Base-by-base conservation (phyloP, 2,888 invertebrate species). In the Auanema sp. region DNA sequence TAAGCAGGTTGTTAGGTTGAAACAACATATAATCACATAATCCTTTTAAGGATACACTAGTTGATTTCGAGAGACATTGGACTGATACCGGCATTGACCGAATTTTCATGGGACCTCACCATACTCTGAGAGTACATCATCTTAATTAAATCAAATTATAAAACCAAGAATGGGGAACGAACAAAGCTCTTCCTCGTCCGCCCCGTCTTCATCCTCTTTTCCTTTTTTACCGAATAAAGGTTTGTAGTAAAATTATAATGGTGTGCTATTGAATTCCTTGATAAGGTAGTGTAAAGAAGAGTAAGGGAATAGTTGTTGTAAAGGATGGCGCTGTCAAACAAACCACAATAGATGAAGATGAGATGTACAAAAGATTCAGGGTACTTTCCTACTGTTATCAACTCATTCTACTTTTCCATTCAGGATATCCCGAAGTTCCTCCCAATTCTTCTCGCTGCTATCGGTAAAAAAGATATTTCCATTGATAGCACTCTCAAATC, bases 361-460 rank as follows among this genome's bases (percentile, higher is more conserved):
- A 69, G 25, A 65, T 70, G 24, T 74, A 69, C 47, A 70, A 74
- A 55, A 47, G 68, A 57, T 72, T 70, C 53, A 44, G 58, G 52
- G 69, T 65, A 47, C 16, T 24, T 5, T 23, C 18, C n/a, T 8
- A 52, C 18, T 52, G 24, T 23, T 16, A 6, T 47, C 47, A 5
- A 5, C 16, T 16, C 16, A 47, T 18, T 47, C 47, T 47, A 3
- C 10, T 47, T 47, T 47, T 10, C 16, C 6, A 47, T 65, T 10
- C 40, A 71, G 71, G 73, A 72, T 53, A 76, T 76, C 21, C 76
- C 76, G 8, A 65, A 68, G n/a, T 76, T 76, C 52, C 66, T 75
- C 14, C 76, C 76, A 1, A 68, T 76, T 21, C 65, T 75, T 42
- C 76, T 68, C n/a, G 43, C 64, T 49, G 58, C 70, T 0, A 56